Evolutionary conservation across 2,797 vertebrate species (phyloP), one percentile per base, ranked within the genome.

Genomic region (Rhinogobio ventralis): DNA sequence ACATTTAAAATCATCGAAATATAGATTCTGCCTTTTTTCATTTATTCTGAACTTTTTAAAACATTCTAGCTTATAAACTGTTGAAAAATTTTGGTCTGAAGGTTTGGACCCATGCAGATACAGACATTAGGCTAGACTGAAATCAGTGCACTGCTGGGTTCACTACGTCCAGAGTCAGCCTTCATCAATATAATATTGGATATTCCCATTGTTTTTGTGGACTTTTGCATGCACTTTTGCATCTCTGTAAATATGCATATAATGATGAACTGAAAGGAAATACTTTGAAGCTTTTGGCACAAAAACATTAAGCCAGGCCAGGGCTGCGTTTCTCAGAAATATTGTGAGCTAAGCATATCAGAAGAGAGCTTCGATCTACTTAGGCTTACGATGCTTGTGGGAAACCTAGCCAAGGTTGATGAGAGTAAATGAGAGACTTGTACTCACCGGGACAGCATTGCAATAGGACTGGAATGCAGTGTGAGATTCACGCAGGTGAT

Each of bases 361-460:
- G 23, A 5, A 60, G 57, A 60, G 4, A 25, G 4, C 57, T 1
- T 28, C 6, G 14, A 17, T 64, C 60, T 7, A 28, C 60, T 25
- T 13, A 25, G 11, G 57, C 57, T 60, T 15, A 1, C 57, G 0
- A 14, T 6, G 28, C 62, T 64, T 64, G 7, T 30, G 28, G 62
- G 6, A 64, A 17, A 64, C 28, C 14, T 7, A 64, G 62, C 14
- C 28, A 7, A 30, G 62, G 14, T 17, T 11, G 62, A 49, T 19
- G 23, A 42, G 25, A 23, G 67, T 10, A 25, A 68, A 68, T 11
- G 23, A 82, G 71, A 7, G 9, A 19, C 62, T 36, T 79, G 45
- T 81, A 88, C 91, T 92, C 85, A 92, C 91, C 89, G 80, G 69
- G 85, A 85, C 74, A 86, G 81, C 90, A 91, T 92, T 78, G 30